Conservation (phyloP, 2,888 invertebrate genomes). For the Rutpela maculata region DNA sequence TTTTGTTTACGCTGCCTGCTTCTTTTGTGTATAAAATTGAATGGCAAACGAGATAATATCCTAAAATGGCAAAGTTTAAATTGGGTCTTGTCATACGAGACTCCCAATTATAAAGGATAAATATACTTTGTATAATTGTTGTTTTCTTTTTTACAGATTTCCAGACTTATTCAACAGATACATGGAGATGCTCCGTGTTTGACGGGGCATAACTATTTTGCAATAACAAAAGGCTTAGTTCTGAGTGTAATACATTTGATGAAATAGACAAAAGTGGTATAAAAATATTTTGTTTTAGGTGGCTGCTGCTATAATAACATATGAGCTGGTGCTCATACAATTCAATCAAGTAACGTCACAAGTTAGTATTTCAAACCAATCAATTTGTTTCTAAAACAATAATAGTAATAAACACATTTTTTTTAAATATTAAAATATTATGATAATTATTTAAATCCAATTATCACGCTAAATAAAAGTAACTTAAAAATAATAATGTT, state of each 20-base stretch:
- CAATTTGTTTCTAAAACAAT: neutral
- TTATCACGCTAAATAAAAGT: too few species aligned
- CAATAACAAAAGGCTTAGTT: conserved; percentile 62
- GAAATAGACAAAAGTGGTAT: neutral
- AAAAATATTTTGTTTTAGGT: conserved; percentile 50
- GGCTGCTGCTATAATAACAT: conserved; percentile 63
- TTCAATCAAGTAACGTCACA: conserved; percentile 54
- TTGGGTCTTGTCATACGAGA: neutral
- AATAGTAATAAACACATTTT: neutral
- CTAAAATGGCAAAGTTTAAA: neutral
- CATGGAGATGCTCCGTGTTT: conserved; percentile 58
- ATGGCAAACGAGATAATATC: neutral
- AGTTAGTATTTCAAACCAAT: neutral
- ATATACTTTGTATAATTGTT: neutral
- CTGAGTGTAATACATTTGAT: conserved; percentile 57
- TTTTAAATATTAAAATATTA: too few species aligned
- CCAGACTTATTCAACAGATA: conserved; percentile 59
- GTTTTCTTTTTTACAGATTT: conserved; percentile 21
- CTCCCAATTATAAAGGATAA: neutral
- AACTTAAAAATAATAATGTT: too few species aligned
- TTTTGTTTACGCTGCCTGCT: neutral
- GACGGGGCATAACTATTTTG: conserved; percentile 63
- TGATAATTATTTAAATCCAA: too few species aligned
- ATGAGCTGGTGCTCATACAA: conserved; percentile 63
- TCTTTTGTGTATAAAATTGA: neutral